These are phyloP conservation scores for Nematolebias whitei DNA, from an alignment of 2,113 vertebrate species.

Conservation along the genomic window DNA sequence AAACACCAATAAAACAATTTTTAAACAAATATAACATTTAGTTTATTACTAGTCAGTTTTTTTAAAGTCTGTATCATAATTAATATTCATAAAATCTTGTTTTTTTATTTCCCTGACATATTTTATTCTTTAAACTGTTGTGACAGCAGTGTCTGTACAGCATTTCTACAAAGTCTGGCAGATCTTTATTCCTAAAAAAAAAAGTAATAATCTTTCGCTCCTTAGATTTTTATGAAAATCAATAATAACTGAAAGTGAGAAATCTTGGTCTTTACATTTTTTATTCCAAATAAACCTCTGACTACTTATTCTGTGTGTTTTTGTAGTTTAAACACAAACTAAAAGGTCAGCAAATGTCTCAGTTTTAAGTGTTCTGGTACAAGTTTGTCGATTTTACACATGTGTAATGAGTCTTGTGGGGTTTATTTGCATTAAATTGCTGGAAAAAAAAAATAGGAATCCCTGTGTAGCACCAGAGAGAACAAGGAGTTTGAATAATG, in stretches of 20 bases:
- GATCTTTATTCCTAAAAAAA: constrained; percentile 19
- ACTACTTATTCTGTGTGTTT: no score
- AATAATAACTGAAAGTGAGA: neutral
- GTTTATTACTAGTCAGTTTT: no score
- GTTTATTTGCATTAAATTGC: neutral
- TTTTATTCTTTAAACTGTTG: no score
- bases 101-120: no score
- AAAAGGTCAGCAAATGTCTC: neutral
- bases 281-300: neutral
- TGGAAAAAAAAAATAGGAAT: constrained; percentile 3
- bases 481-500: neutral
- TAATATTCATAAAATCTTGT: no score
- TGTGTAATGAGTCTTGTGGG: neutral
- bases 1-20: no score
- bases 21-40: no score
- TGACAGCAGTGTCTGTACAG: neutral
- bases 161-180: constrained; percentile 19
- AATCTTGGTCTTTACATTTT: no score
- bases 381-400: neutral
- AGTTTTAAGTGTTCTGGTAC: neutral
- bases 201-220: neutral
- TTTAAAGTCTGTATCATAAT: no score
- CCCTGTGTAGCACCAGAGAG: neutral
- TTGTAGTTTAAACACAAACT: no score
- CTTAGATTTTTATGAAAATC: constrained; percentile 2